These are phyloP conservation scores for Marisa cornuarietis DNA, from an alignment of 1,140 invertebrate genomes.

Conservation along the genomic window DNA sequence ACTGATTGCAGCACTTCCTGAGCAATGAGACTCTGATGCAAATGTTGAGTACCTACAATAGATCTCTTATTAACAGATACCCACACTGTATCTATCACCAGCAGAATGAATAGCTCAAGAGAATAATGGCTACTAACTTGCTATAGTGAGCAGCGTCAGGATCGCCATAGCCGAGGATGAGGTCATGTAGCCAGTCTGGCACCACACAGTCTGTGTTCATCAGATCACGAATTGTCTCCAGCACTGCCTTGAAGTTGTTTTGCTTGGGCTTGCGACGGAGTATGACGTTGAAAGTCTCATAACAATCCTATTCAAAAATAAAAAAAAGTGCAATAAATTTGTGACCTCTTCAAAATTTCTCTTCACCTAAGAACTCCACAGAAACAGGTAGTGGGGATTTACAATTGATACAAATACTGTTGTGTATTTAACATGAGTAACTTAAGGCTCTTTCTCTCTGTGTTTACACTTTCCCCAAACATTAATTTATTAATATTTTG, in stretches of 20 bases:
- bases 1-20: too few species aligned
- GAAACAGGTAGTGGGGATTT: background rate
- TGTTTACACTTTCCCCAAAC: too few species aligned
- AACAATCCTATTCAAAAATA: slow-evolving; percentile 77
- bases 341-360: background rate
- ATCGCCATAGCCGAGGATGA: slow-evolving; percentile 97
- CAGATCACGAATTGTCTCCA: slow-evolving; percentile 97
- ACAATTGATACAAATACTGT: too few species aligned
- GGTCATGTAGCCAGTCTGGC: slow-evolving; percentile 97
- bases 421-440: too few species aligned
- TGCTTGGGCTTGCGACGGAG: slow-evolving; percentile 98
- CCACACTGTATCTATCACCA: background rate
- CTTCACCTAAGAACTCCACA: background rate
- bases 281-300: slow-evolving; percentile 97
- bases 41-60: too few species aligned
- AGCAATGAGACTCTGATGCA: too few species aligned
- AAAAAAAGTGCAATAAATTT: background rate
- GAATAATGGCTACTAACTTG: slow-evolving; percentile 69
- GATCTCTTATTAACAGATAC: too few species aligned
- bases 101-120: background rate
- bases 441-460: too few species aligned
- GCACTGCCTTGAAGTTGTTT: slow-evolving; percentile 98
- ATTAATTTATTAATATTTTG: too few species aligned
- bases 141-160: slow-evolving; percentile 94
- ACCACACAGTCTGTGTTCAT: slow-evolving; percentile 99